Conservation (phyloP, 2,888 invertebrate genomes). For the Serripes groenlandicus region DNA sequence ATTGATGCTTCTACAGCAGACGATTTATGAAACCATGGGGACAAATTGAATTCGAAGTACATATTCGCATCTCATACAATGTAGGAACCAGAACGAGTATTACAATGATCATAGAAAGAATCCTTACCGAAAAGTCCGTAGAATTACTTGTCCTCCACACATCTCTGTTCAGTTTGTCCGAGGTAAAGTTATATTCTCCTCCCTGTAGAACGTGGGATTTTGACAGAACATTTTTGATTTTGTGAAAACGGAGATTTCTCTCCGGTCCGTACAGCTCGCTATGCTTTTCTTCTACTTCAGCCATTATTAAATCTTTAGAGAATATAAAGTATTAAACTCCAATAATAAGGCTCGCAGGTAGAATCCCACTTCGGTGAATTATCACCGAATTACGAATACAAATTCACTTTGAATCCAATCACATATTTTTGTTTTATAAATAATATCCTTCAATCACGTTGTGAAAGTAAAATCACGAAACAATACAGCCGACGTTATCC, state of each 20-base stretch:
- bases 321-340: not conserved
- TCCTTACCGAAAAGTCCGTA: constrained; percentile 77
- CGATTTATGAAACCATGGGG: too few species aligned
- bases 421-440: not conserved
- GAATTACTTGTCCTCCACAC: constrained; percentile 75
- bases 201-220: constrained; percentile 76
- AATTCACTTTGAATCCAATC: not conserved
- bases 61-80: too few species aligned
- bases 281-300: not conserved
- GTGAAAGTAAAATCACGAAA: constrained; percentile 15
- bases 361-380: not conserved
- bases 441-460: not conserved
- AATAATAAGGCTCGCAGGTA: not conserved
- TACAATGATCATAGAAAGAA: too few species aligned
- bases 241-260: constrained; percentile 67
- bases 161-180: constrained; percentile 67
- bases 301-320: not conserved
- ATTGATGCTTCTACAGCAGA: too few species aligned
- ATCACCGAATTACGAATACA: not conserved
- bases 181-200: constrained; percentile 81
- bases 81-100: too few species aligned
- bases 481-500: constrained; percentile 46
- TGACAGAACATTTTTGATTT: constrained; percentile 68
- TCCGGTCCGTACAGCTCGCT: constrained; percentile 72
- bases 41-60: too few species aligned